Conservation (phyloP, 2,888 invertebrate species). For the Mystacides longicornis region DNA sequence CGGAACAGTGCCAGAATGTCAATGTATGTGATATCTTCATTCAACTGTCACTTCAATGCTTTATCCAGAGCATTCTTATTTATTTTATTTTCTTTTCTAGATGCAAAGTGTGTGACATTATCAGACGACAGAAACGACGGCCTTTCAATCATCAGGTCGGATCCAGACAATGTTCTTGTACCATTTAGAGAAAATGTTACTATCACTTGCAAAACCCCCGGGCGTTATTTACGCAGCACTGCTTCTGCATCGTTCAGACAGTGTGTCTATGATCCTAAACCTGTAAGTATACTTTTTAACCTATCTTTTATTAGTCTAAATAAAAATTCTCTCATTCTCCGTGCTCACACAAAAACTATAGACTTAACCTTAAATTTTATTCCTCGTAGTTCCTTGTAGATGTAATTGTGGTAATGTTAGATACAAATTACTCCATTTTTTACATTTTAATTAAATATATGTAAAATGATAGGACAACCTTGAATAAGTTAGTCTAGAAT, state of each 20-base stretch:
- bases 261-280: conserved; percentile 92
- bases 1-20: conserved; percentile 86
- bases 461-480: too few relatives aligned
- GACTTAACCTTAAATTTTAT: too few relatives aligned
- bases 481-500: neutral
- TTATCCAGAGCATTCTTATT: too few relatives aligned
- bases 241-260: conserved; percentile 81
- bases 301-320: neutral
- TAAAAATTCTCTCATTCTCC: neutral
- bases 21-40: conserved; percentile 58
- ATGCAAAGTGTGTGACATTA: conserved; percentile 83
- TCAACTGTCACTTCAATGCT: too few relatives aligned
- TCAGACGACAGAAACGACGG: conserved; percentile 87
- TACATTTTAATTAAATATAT: too few relatives aligned
- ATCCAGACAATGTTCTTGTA: conserved; percentile 75
- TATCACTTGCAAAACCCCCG: conserved; percentile 69
- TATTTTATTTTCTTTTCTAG: conserved; percentile 40
- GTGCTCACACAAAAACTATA: neutral
- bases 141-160: conserved; percentile 65
- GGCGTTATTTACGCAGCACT: conserved; percentile 71
- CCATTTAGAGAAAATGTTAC: conserved; percentile 89
- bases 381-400: too few relatives aligned
- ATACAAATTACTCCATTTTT: neutral
- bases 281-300: conserved; percentile 44
- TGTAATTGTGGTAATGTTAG: too few relatives aligned